Evolutionary conservation across 2,888 invertebrate species (phyloP).

Genomic region (Epirrita christyi): DNA sequence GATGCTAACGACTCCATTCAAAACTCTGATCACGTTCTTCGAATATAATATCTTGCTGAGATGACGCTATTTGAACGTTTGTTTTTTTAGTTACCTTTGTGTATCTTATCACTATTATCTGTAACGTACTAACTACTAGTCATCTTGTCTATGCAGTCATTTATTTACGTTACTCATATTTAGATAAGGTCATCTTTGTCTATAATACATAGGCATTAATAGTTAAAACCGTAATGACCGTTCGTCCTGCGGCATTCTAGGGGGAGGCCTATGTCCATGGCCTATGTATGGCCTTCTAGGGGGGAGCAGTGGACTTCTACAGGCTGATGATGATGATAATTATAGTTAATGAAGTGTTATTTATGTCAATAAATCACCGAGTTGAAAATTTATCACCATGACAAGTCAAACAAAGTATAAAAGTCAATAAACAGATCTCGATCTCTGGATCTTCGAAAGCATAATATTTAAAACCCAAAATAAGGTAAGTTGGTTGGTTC

Average conservation of each 20-base stretch:
- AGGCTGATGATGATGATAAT: no score
- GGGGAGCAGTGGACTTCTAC: no score
- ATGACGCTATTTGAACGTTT: constrained; percentile 26
- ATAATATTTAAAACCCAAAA: no score
- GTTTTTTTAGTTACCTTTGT: constrained; percentile 16
- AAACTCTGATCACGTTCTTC: constrained; percentile 48
- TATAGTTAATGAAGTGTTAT: not conserved
- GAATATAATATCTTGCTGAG: constrained; percentile 33
- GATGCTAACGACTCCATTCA: constrained; percentile 47
- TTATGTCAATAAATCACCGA: not conserved
- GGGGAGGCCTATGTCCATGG: no score
- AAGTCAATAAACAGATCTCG: no score
- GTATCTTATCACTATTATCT: constrained; percentile 2
- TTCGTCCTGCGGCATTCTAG: no score
- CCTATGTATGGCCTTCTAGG: no score
- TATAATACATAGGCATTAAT: no score
- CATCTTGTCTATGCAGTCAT: not conserved
- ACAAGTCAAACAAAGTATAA: not conserved
- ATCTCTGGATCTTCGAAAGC: no score
- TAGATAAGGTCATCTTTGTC: not conserved
- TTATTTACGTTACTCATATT: constrained; percentile 3
- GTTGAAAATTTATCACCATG: not conserved
- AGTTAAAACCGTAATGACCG: no score
- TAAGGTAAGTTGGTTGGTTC: no score
- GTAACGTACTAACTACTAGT: not conserved